phyloP scores from a whole-genome alignment of 1,140 invertebrate genomes.

The Hylyphantes graminicola region DNA sequence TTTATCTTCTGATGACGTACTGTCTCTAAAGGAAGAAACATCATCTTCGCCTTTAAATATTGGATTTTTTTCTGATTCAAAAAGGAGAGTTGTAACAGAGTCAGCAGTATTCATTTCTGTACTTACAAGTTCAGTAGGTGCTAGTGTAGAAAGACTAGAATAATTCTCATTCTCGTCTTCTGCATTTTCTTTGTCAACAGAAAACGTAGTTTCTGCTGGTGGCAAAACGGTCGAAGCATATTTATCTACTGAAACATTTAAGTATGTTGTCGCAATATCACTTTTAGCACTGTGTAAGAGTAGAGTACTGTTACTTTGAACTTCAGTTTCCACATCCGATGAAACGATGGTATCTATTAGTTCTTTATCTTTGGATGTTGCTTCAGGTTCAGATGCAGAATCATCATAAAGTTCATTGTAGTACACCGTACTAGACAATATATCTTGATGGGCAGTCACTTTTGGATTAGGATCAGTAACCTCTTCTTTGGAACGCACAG shows the following conservation, averaged over 20 bases:
- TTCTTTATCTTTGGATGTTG: too few species aligned
- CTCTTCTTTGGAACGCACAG: too few species aligned
- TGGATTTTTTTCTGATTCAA: neutral
- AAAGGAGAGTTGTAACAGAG: neutral
- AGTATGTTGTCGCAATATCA: conserved; percentile 3
- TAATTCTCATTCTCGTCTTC: neutral
- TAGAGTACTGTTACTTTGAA: neutral
- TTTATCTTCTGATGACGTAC: neutral
- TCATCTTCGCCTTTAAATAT: too few species aligned
- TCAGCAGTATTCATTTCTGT: neutral
- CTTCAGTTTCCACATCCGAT: too few species aligned
- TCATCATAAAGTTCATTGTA: too few species aligned
- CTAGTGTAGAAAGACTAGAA: neutral
- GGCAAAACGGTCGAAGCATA: neutral
- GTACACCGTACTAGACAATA: too few species aligned
- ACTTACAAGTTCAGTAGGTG: neutral
- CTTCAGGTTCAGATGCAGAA: too few species aligned
- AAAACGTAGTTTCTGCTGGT: neutral
- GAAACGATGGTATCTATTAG: too few species aligned
- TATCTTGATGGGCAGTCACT: too few species aligned
- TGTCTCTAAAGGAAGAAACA: neutral
- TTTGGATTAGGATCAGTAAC: too few species aligned
- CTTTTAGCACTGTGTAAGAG: conserved; percentile 11
- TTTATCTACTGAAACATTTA: neutral
- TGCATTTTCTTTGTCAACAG: neutral